Base-by-base conservation (phyloP, 2,113 vertebrate genomes). In the Eonycteris spelaea region DNA sequence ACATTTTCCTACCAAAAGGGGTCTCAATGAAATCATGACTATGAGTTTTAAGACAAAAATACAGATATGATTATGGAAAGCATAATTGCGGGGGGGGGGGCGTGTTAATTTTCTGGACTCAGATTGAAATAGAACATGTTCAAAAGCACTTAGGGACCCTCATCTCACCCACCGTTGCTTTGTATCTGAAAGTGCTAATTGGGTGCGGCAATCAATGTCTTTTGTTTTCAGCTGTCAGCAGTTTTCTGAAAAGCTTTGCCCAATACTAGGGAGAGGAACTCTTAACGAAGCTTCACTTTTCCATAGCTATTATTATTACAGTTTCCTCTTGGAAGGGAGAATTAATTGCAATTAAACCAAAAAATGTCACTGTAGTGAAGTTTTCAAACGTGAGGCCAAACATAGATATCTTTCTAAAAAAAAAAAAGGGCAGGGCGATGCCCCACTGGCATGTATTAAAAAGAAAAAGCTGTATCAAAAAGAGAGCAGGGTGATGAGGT, bases 151-250 rank as follows among this genome's bases (percentile, higher is more conserved):
- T 40, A 68, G 93, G 74, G 75, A 70, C 59, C 89, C 19, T 86
- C 28, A 1, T 67, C 18, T 2, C 80, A 86, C 53, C 86, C 12
- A 2, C 38, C 26, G 4, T n/a, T 71, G 90, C 92, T 98, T 96
- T 98, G 90, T 65, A 86, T 96, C 89, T 97, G 92, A 78, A 93
- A 73, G 88, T 67, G 88, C 86, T 96, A 96, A 97, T 88, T 94
- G 95, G 94, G 71, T 53, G 10, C 43, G 63, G 68, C 74, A 96
- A 95, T 97, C 95, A 96, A 83, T 96, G 93, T 70, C 98, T 97
- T 97, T 98, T 98, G 97, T 97, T 97, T 98, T 98, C 84, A 91
- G 73, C 86, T 92, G 33, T 90, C 63, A 86, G n/a, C 82, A 86
- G 70, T 93, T 95, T 94, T 65, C 48, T 18, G 38, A n/a, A 91